Evolutionary conservation across 1,140 invertebrate species (phyloP), one percentile per base, ranked within the genome.

Genomic region (Zaprionus camerounensis): DNA sequence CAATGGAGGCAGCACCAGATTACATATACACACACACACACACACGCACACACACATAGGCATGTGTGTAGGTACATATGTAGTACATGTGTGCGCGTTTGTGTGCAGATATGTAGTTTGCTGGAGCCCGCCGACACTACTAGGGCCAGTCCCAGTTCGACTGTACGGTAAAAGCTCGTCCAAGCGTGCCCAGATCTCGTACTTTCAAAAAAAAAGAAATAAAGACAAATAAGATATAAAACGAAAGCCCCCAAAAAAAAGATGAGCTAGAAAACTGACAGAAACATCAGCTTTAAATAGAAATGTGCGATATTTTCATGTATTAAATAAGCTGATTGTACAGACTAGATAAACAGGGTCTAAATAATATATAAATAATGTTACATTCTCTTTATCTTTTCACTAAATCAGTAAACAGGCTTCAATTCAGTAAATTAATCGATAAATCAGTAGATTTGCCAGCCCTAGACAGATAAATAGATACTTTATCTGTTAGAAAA

Each of bases 1-100:
- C 64, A 61, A 38, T 61, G 24, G 17, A 38, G n/a, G 22, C 55
- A 86, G 41, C 34, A 68, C 58, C 72, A 80, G 57, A 46, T 61
- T 76, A 76, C 36, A 64, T 57, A 62, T 55, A 71, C 24, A 63
- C n/a, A 34, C 15, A 20, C 20, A 20, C 20, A 24, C 12, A 63
- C 46, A 13, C 34, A 63, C 46, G 11, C 34, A 57, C 15, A 44
- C 13, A 67, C 51, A 34, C 7, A 57, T 31, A 31, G 26, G 34
- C 17, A 51, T 38, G 55, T 56, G 15, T 41, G 24, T 26, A 26
- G 24, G 62, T 7, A 51, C 34, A 38, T 22, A 65, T 46, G 31
- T n/a, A 36, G 26, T 36, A 56, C 15, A 49, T 57, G 20, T 34
- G 9, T 53, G 24, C 41, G 13, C 28, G 22, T 64, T 26, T 22